These are phyloP conservation scores for Anadara kagoshimensis DNA, from an alignment of 1,140 invertebrate species.

Conservation along the genomic window DNA sequence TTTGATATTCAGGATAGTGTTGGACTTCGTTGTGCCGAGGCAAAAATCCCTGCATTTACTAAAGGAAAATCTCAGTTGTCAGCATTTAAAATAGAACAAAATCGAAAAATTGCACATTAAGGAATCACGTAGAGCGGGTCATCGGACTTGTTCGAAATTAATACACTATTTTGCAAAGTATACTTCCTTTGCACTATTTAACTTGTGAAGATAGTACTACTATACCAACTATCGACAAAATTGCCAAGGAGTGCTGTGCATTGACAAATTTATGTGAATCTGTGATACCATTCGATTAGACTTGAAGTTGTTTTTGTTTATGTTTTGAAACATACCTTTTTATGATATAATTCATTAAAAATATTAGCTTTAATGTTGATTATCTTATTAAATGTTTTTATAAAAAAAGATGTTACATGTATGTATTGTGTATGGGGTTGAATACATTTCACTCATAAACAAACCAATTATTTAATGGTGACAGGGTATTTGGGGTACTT, in stretches of 20 bases:
- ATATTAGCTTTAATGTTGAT: too few relatives aligned
- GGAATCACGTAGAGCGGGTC: slow-evolving; percentile 24
- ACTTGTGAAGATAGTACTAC: not conserved
- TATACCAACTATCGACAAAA: slow-evolving; percentile 26
- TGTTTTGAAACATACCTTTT: too few relatives aligned
- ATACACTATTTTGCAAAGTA: slow-evolving; percentile 30
- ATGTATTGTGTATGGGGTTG: too few relatives aligned
- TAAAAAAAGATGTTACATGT: too few relatives aligned
- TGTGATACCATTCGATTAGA: slow-evolving; percentile 11
- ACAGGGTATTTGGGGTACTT: too few relatives aligned
- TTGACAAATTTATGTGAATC: slow-evolving; percentile 18
- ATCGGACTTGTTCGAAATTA: slow-evolving; percentile 11
- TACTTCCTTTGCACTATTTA: slow-evolving; percentile 22
- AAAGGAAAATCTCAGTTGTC: slow-evolving; percentile 16
- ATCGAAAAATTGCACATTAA: not conserved
- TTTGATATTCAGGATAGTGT: slow-evolving; percentile 34
- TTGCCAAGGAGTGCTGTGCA: slow-evolving; percentile 14
- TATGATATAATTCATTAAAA: too few relatives aligned
- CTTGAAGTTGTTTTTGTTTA: too few relatives aligned
- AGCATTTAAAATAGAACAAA: not conserved
- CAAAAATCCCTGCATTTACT: slow-evolving; percentile 33
- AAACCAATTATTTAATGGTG: too few relatives aligned
- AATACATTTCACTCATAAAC: too few relatives aligned
- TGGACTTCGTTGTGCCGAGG: slow-evolving; percentile 4
- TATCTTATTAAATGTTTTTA: too few relatives aligned